These are phyloP conservation scores for Tachina grossa DNA, from an alignment of 2,888 invertebrate species.

Conservation along the genomic window DNA sequence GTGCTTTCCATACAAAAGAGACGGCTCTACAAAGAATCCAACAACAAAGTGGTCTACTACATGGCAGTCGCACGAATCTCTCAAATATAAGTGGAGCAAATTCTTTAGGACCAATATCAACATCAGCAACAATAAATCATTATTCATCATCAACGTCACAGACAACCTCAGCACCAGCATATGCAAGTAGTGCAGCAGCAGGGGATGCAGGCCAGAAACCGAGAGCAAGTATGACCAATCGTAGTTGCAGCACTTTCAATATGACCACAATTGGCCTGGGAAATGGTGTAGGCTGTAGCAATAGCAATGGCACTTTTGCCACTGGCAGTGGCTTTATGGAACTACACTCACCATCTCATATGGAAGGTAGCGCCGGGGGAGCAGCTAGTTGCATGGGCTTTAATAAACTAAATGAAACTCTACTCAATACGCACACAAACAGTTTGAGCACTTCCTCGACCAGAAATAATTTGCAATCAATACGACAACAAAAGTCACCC, in stretches of 20 bases:
- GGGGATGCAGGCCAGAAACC: constrained; percentile 31
- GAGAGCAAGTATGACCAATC: constrained; percentile 24
- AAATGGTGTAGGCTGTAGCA: neutral
- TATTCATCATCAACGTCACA: constrained; percentile 62
- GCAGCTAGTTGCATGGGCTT: constrained; percentile 10
- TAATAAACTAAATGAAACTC: constrained; percentile 63
- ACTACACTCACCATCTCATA: constrained; percentile 66
- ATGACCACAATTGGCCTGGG: constrained; percentile 61
- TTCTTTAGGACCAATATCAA: constrained; percentile 68
- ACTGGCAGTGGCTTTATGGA: constrained; percentile 63
- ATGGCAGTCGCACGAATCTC: constrained; percentile 73
- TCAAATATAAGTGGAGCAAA: constrained; percentile 70
- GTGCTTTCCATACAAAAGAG: constrained; percentile 77
- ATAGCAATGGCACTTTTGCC: constrained; percentile 63
- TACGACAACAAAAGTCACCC: constrained; percentile 79
- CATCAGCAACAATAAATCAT: constrained; percentile 63
- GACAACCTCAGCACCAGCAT: constrained; percentile 21
- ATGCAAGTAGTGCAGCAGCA: constrained; percentile 41
- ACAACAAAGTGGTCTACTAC: constrained; percentile 77
- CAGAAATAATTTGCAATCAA: constrained; percentile 73
- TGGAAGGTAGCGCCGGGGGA: neutral
- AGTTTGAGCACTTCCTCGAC: constrained; percentile 63
- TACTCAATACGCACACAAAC: constrained; percentile 63
- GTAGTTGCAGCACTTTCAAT: constrained; percentile 65
- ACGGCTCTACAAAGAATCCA: constrained; percentile 77